phyloP scores from a whole-genome alignment of 2,113 vertebrate species.

The Myanophis thanlyinensis region DNA sequence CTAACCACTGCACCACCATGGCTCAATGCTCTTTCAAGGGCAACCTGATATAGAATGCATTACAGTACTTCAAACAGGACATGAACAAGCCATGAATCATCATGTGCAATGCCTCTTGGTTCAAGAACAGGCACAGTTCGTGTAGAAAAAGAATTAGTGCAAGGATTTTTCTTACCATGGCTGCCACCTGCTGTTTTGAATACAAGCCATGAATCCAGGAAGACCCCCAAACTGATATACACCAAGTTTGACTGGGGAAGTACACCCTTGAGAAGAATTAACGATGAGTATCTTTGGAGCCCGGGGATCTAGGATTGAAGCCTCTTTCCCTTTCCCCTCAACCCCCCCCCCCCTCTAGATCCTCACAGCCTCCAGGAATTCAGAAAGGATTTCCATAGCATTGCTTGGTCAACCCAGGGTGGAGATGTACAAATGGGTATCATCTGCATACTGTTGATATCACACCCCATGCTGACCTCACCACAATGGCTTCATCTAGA shows the following conservation, averaged over 20 bases:
- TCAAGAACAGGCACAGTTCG: background rate
- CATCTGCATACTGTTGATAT: background rate
- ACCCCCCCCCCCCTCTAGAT: fast-evolving
- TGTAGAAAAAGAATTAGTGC: background rate
- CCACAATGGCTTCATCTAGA: background rate
- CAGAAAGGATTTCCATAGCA: background rate
- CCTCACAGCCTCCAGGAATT: background rate
- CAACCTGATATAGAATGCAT: background rate
- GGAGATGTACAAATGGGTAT: background rate
- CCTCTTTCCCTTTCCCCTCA: too few relatives aligned
- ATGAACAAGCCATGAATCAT: background rate
- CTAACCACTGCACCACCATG: too few relatives aligned
- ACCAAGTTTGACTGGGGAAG: background rate
- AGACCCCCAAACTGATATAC: background rate
- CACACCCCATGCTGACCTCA: background rate
- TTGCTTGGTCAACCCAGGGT: background rate
- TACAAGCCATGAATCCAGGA: background rate
- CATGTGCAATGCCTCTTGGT: background rate
- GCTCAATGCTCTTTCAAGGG: background rate
- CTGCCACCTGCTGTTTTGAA: background rate
- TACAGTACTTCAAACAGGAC: background rate
- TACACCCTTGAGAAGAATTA: background rate
- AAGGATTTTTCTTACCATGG: background rate
- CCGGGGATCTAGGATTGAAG: background rate
- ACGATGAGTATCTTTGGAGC: background rate